These are phyloP conservation scores for Tupaia tana DNA, from an alignment of 2,113 vertebrate species.

Conservation along the genomic window DNA sequence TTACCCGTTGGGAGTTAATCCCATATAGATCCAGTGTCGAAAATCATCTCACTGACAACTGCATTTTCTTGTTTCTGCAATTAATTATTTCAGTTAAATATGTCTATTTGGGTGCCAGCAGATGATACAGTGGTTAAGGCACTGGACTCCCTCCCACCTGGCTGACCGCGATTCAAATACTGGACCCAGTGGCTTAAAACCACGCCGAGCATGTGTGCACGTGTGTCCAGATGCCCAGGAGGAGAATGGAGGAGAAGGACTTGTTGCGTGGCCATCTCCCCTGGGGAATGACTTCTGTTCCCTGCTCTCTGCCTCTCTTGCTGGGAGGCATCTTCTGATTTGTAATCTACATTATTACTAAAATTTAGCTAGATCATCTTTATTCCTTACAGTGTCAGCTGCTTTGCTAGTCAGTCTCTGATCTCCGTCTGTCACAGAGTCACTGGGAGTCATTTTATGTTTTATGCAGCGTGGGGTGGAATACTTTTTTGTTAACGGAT, in stretches of 20 bases:
- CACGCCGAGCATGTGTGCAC: too few species aligned
- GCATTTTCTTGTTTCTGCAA: not conserved
- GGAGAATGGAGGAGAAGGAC: too few species aligned
- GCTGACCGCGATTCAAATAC: too few species aligned
- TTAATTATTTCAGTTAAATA: not conserved
- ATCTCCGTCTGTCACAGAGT: not conserved
- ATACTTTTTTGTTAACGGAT: not conserved
- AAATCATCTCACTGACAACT: not conserved
- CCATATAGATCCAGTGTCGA: too few species aligned
- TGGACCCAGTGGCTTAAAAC: too few species aligned
- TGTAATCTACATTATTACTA: not conserved
- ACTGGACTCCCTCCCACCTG: too few species aligned
- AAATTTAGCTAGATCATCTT: not conserved
- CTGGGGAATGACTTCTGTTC: too few species aligned
- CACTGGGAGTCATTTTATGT: not conserved
- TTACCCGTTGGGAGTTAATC: not conserved
- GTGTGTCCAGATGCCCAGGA: too few species aligned
- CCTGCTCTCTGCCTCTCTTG: too few species aligned
- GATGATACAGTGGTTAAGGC: too few species aligned
- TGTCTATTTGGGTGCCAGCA: too few species aligned
- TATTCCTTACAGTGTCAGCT: not conserved
- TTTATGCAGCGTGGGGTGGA: not conserved
- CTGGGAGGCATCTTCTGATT: not conserved
- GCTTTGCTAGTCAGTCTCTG: not conserved
- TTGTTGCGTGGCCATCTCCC: too few species aligned